Conservation (phyloP, 2,888 invertebrate genomes). For the Yponomeuta plumbellus region DNA sequence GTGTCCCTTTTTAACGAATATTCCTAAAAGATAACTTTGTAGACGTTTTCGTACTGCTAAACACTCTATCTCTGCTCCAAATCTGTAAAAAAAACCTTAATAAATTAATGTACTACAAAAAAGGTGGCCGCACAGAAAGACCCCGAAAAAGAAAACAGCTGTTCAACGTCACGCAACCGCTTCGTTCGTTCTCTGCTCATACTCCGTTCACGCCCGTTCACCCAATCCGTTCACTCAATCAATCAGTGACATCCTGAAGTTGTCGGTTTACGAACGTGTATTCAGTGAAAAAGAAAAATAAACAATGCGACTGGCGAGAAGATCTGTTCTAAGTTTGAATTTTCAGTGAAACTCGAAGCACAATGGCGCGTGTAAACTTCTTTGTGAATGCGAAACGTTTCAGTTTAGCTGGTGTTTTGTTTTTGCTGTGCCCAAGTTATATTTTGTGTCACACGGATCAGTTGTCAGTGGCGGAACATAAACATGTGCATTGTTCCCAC, state of each 20-base stretch:
- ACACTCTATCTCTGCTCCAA: no score
- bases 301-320: neutral
- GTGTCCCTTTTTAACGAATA: no score
- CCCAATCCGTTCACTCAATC: neutral
- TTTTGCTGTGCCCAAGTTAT: neutral
- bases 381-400: neutral
- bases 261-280: neutral
- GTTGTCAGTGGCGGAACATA: constrained; percentile 30
- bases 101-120: neutral
- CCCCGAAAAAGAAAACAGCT: neutral
- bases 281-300: neutral
- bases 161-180: neutral
- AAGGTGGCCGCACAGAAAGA: neutral
- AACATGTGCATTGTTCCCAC: constrained; percentile 76
- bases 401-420: neutral
- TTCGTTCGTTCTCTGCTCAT: neutral
- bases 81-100: no score
- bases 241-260: neutral
- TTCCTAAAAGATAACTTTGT: no score
- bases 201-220: neutral
- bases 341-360: neutral
- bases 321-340: neutral
- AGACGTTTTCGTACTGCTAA: no score
- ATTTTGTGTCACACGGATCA: neutral
- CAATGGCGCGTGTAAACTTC: neutral